Evolutionary conservation across 2,888 invertebrate genomes (phyloP).

Genomic region (Sympetrum striolatum): DNA sequence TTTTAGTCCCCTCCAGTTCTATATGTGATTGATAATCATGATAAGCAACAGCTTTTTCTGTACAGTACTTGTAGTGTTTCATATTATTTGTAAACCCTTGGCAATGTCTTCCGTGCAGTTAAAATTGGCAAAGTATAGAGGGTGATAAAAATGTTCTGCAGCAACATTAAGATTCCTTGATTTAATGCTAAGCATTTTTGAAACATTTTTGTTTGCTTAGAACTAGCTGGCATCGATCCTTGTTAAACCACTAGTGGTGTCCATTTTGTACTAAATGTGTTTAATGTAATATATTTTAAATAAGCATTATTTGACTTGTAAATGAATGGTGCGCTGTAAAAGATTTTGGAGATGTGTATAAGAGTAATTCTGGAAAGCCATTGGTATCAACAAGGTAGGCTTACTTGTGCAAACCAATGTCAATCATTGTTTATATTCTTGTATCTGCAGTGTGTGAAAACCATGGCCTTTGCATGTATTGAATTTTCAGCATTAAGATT

Average conservation of each 20-base stretch:
- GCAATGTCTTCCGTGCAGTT: conserved; percentile 22
- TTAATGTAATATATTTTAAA: conserved; percentile 41
- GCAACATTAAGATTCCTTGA: neutral
- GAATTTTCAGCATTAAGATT: conserved; percentile 33
- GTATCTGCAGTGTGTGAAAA: conserved; percentile 31
- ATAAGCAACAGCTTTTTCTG: conserved; percentile 19
- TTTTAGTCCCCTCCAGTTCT: conserved; percentile 7
- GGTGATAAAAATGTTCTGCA: conserved; percentile 29
- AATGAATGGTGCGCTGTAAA: conserved; percentile 39
- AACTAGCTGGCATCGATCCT: conserved; percentile 18
- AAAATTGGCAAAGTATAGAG: conserved; percentile 17
- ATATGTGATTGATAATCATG: conserved; percentile 1
- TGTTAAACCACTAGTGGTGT: conserved; percentile 31
- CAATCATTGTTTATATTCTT: conserved; percentile 44
- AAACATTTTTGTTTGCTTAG: conserved; percentile 26
- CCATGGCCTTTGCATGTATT: conserved; percentile 38
- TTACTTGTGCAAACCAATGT: conserved; percentile 38
- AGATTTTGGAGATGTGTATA: conserved; percentile 21
- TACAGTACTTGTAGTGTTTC: neutral
- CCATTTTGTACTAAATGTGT: conserved; percentile 44
- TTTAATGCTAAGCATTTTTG: conserved; percentile 14
- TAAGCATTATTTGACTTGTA: conserved; percentile 38
- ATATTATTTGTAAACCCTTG: conserved; percentile 27
- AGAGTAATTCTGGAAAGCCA: conserved; percentile 4
- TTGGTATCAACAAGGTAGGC: conserved; percentile 34